Base-by-base conservation (phyloP, 2,888 invertebrate genomes). In the Cacoxenus indagator region DNA sequence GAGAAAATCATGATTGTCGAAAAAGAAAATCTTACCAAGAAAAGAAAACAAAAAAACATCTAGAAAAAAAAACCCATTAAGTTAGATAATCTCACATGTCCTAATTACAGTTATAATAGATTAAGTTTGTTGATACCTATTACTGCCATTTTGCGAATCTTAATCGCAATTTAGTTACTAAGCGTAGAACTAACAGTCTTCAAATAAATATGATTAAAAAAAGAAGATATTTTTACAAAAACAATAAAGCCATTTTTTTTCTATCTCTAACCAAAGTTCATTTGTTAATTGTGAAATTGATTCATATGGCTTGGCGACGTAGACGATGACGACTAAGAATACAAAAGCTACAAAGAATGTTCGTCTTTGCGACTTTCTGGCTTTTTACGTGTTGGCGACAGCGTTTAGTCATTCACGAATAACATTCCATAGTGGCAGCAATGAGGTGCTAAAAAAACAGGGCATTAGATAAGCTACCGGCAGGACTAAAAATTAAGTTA, bases 81-180 rank as follows among this genome's bases (percentile, higher is more conserved):
- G 48, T 67, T 74, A 70, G 11, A 17, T 68, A 81, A 78, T 78
- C 83, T 82, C 78, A 82, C 19, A 37, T 37, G n/a, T n/a, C n/a
- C n/a, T n/a, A n/a, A n/a, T n/a, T n/a, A n/a, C n/a, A n/a, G n/a
- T n/a, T n/a, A n/a, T n/a, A n/a, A n/a, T n/a, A n/a, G n/a, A n/a
- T n/a, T n/a, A n/a, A n/a, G n/a, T n/a, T n/a, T n/a, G n/a, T n/a
- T n/a, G n/a, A n/a, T n/a, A n/a, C n/a, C n/a, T n/a, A n/a, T n/a
- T n/a, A n/a, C n/a, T n/a, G n/a, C n/a, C n/a, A n/a, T n/a, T n/a
- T n/a, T n/a, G n/a, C n/a, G n/a, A n/a, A n/a, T n/a, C n/a, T n/a
- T n/a, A n/a, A n/a, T n/a, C n/a, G n/a, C n/a, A n/a, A n/a, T n/a
- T n/a, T n/a, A n/a, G n/a, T n/a, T n/a, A n/a, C n/a, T n/a, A n/a